Percentiles rank a stretch among this genome's conserved stretches.
phyloP scores from a whole-genome alignment of 1,140 invertebrate genomes.

The Cheumatopsyche charites region DNA sequence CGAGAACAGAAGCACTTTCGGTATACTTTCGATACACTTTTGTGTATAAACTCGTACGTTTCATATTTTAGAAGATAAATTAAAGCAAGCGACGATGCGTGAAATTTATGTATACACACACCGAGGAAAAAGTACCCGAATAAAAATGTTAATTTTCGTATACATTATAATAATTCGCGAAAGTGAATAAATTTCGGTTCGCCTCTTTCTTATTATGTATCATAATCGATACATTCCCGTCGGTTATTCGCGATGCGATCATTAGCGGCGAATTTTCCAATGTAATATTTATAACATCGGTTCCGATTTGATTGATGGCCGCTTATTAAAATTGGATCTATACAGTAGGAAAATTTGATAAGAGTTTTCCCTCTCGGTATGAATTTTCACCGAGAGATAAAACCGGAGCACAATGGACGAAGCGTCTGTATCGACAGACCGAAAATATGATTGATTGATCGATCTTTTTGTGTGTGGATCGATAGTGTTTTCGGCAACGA shows the following conservation, averaged over 20 bases:
- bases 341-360: neutral
- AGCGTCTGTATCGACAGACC: neutral
- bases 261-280: slow-evolving; percentile 15
- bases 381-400: neutral
- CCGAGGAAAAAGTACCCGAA: neutral
- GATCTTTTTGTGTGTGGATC: neutral
- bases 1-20: too few relatives aligned
- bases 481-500: too few relatives aligned
- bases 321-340: slow-evolving; percentile 10
- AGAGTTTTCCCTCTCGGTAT: neutral
- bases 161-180: neutral
- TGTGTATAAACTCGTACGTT: too few relatives aligned
- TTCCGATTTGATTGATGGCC: slow-evolving; percentile 10
- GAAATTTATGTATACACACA: too few relatives aligned
- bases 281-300: slow-evolving; percentile 13
- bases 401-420: neutral
- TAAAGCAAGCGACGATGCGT: too few relatives aligned
- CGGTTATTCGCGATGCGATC: neutral
- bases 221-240: too few relatives aligned
- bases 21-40: too few relatives aligned
- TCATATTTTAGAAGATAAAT: too few relatives aligned
- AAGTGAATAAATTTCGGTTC: neutral
- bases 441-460: slow-evolving; percentile 16
- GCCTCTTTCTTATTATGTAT: neutral
- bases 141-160: slow-evolving; percentile 3